These are phyloP conservation scores for Catharus ustulatus DNA, from an alignment of 2,797 vertebrate genomes.

Conservation along the genomic window DNA sequence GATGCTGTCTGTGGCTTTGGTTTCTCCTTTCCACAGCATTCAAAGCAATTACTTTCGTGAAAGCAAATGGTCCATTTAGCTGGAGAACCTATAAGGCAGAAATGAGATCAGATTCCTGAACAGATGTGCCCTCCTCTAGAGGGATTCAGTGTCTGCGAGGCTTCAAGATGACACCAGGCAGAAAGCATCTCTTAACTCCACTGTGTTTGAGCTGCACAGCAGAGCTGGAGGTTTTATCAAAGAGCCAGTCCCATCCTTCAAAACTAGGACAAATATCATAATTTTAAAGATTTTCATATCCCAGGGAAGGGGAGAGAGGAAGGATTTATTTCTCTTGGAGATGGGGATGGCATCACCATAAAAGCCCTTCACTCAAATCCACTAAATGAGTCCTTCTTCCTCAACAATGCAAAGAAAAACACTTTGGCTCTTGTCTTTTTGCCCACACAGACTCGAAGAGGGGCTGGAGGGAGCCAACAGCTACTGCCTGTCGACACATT, in stretches of 20 bases:
- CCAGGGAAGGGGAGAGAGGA: background rate
- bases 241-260: background rate
- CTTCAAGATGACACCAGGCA: conserved; percentile 34
- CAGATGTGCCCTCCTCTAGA: conserved; percentile 61
- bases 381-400: background rate
- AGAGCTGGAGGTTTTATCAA: background rate
- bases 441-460: background rate
- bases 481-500: background rate
- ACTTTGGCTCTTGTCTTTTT: background rate
- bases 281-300: background rate
- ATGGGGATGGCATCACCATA: background rate
- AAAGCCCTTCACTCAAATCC: background rate
- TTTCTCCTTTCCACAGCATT: background rate
- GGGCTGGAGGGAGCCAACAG: background rate
- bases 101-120: conserved; percentile 61
- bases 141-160: background rate
- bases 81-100: conserved; percentile 36
- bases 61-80: conserved; percentile 53
- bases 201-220: background rate
- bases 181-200: background rate
- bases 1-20: background rate
- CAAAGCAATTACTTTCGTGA: conserved; percentile 26
- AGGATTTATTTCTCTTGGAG: background rate
- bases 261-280: background rate
- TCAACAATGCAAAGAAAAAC: background rate